Conservation (phyloP, 2,113 vertebrate genomes). For the Bucco capensis region DNA sequence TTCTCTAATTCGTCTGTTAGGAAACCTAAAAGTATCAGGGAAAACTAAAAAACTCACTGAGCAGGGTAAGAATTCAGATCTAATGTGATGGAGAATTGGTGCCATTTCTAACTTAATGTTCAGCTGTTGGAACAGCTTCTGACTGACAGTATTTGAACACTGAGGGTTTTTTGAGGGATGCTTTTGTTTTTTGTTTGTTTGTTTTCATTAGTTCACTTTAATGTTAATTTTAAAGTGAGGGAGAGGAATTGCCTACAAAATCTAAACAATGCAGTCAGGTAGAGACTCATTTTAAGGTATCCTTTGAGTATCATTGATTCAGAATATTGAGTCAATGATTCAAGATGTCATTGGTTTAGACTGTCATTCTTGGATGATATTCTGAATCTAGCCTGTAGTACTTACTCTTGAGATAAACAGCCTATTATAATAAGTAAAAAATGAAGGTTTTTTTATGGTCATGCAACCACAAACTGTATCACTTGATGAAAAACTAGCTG, state of each 20-base stretch:
- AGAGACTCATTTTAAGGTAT: not conserved
- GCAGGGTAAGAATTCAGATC: not conserved
- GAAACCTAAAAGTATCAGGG: not conserved
- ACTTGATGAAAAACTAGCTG: not conserved
- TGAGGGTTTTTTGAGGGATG: fast-evolving
- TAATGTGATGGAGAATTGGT: not conserved
- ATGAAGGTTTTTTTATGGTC: fast-evolving
- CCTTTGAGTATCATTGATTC: not conserved
- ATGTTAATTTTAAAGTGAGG: not conserved
- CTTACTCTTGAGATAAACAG: not conserved
- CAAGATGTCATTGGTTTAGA: too few relatives aligned
- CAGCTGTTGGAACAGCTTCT: not conserved
- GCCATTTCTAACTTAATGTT: not conserved
- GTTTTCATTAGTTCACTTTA: not conserved
- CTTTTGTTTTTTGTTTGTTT: not conserved
- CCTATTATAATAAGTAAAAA: not conserved
- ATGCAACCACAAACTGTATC: not conserved
- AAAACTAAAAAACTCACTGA: not conserved
- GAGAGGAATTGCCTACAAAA: not conserved
- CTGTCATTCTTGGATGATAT: not conserved
- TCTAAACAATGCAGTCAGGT: not conserved
- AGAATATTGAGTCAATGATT: too few relatives aligned
- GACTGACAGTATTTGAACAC: not conserved
- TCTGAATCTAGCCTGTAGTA: not conserved
- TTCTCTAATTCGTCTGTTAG: not conserved